Base-by-base conservation (phyloP, 2,113 vertebrate genomes). In the Stictonetta naevosa region DNA sequence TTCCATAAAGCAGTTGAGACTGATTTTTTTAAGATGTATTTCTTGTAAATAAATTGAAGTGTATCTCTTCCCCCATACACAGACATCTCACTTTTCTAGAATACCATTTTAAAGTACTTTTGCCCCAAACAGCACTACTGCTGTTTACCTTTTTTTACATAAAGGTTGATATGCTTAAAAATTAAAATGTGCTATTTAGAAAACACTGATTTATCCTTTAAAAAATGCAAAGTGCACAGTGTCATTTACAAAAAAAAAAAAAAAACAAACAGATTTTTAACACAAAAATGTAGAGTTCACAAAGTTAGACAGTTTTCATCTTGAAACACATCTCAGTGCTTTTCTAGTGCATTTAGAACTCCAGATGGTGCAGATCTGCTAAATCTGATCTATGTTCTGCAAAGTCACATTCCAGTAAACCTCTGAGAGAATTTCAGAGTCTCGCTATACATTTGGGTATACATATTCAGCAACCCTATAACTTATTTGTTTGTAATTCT, bases 331-430 rank as follows among this genome's bases (percentile, higher is more conserved):
- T 14, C 63, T n/a, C 52, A n/a, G 56, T 26, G 29, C 28, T 80
- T 66, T 81, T 28, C 26, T 83, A 64, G 10, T 69, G 28, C 50
- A 11, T 89, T 77, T 69, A 92, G 72, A 92, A 71, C 62, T 88
- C 83, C 89, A 94, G 83, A 80, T 89, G 77, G 59, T 83, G 56
- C 48, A 92, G 85, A 59, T 72, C 93, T 89, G 73, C 86, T 92
- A 79, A 93, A 84, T 73, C 73, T 91, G 88, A 90, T 86, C 88
- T 96, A 71, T 91, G 83, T 96, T 97, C 77, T 91, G 38, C 81
- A 71, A 76, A 92, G 69, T 79, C 71, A 69, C 53, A 50, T 91
- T 88, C 67, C 93, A 77, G 36, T 44, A 55, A 67, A 73, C 3
- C 81, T 79, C 22, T 29, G 55, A 83, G 42, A 58, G 42, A 36